Percentiles rank a stretch among this genome's conserved stretches.
phyloP scores from a whole-genome alignment of 2,888 invertebrate species.

The Theretra japonica region DNA sequence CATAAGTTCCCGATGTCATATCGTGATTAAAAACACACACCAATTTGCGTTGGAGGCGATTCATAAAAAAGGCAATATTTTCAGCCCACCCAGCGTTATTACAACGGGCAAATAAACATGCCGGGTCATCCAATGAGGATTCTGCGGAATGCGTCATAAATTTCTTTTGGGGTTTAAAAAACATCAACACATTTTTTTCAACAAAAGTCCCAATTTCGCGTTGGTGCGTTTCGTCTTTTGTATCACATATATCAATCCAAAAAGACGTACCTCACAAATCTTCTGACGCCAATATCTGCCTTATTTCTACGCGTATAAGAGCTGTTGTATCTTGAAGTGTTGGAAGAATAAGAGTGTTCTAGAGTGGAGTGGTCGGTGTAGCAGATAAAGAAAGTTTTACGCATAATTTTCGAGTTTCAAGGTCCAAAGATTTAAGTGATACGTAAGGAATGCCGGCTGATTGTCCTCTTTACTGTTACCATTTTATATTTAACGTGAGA shows the following conservation, averaged over 20 bases:
- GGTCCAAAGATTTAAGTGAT: constrained; percentile 34
- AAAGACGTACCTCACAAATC: not conserved
- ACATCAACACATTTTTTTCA: constrained; percentile 30
- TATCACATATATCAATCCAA: not conserved
- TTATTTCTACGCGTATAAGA: not conserved
- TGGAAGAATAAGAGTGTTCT: not conserved
- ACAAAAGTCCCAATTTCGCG: constrained; percentile 18
- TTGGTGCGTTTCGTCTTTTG: constrained; percentile 25
- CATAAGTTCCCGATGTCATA: not conserved
- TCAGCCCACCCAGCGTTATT: constrained; percentile 10
- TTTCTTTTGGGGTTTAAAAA: constrained; percentile 27
- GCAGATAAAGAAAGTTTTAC: constrained; percentile 36
- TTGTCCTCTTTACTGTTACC: constrained; percentile 16
- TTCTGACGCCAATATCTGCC: not conserved
- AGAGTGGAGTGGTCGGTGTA: not conserved
- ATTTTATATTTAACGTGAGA: constrained; percentile 24
- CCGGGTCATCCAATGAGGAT: constrained; percentile 26
- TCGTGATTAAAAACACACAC: constrained; percentile 2
- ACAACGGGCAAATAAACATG: constrained; percentile 15
- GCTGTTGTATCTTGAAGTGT: not conserved
- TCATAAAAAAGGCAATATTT: constrained; percentile 7
- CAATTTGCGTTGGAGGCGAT: not conserved
- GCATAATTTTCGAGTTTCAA: constrained; percentile 40
- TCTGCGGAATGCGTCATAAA: constrained; percentile 24
- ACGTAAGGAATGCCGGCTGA: constrained; percentile 30